Evolutionary conservation across 30 jellyfish, hydroid and myxozoan genomes (phyloP).

Genomic region (Aurelia aurita): DNA sequence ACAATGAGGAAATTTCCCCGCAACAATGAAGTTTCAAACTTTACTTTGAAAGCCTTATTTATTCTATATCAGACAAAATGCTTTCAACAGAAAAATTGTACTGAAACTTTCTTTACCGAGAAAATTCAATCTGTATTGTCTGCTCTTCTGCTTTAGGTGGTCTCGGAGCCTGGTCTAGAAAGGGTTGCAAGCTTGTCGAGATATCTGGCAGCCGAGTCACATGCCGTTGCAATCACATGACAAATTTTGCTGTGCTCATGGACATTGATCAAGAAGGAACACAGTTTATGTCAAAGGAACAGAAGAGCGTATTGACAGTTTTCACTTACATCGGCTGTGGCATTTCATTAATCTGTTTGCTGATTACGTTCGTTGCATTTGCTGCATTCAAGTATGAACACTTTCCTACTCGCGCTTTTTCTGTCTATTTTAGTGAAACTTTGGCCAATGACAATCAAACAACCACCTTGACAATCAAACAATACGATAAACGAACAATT

Average conservation of each 20-base stretch:
- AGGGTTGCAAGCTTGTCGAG: slow-evolving; percentile 8
- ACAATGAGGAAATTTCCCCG: too few species aligned
- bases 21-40: too few species aligned
- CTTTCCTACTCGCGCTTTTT: background rate
- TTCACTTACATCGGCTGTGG: slow-evolving; percentile 29
- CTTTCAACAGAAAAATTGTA: too few species aligned
- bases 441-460: too few species aligned
- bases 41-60: too few species aligned
- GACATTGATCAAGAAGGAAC: background rate
- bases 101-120: too few species aligned
- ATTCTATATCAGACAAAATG: too few species aligned
- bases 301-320: slow-evolving; percentile 1
- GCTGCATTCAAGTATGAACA: slow-evolving; percentile 26
- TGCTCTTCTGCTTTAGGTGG: slow-evolving; percentile 22
- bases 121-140: too few species aligned
- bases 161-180: slow-evolving; percentile 22
- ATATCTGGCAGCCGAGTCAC: background rate
- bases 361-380: slow-evolving; percentile 23
- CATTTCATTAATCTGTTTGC: slow-evolving; percentile 10
- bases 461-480: too few species aligned
- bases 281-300: background rate
- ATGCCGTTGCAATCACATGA: slow-evolving; percentile 56
- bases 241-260: slow-evolving; percentile 35
- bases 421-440: too few species aligned
- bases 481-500: too few species aligned